Conservation (phyloP, 2,113 vertebrate genomes). For the Passer montanus region DNA sequence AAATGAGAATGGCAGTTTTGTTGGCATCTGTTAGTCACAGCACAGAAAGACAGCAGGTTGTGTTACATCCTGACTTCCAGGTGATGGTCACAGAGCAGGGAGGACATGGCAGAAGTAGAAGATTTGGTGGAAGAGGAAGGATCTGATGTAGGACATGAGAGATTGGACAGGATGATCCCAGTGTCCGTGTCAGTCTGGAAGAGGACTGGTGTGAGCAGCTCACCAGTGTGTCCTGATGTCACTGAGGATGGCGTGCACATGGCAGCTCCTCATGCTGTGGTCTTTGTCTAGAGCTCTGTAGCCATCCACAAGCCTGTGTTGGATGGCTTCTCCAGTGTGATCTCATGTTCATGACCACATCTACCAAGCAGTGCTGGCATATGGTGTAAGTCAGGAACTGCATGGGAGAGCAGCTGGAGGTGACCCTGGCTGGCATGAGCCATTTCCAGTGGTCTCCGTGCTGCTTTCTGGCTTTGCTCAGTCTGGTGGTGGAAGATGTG, state of each 20-base stretch:
- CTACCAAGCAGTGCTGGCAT: neutral
- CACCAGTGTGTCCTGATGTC: fast-evolving
- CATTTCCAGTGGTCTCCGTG: neutral
- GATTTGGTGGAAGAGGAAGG: neutral
- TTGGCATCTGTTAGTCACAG: neutral
- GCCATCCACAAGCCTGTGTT: neutral
- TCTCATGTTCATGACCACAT: neutral
- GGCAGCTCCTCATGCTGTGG: fast-evolving
- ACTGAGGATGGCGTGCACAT: fast-evolving
- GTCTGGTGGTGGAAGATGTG: neutral
- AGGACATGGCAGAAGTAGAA: neutral
- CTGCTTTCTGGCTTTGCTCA: neutral
- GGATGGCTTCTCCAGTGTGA: neutral
- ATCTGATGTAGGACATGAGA: neutral
- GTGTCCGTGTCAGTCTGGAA: neutral
- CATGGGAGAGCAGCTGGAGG: fast-evolving
- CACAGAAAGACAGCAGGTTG: neutral
- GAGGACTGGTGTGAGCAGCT: neutral
- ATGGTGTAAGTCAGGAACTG: fast-evolving
- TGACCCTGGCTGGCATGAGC: neutral
- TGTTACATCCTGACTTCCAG: neutral
- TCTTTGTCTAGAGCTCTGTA: neutral
- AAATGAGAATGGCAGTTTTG: neutral
- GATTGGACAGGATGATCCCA: neutral
- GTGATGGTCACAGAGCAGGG: neutral